These are phyloP conservation scores for Stratiomys singularior DNA, from an alignment of 2,888 invertebrate species.

Conservation along the genomic window DNA sequence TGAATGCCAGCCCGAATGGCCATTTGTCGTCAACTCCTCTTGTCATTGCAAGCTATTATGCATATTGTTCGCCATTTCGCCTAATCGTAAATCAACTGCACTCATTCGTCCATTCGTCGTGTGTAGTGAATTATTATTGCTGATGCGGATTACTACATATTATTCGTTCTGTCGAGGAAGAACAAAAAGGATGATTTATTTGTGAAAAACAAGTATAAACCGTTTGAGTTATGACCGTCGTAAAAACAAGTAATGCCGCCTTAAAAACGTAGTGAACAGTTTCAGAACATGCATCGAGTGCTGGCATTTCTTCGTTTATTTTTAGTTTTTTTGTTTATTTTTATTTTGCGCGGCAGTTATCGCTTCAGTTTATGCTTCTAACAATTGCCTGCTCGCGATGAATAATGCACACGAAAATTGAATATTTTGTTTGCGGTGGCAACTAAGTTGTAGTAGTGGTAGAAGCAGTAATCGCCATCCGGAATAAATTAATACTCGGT, in stretches of 20 bases:
- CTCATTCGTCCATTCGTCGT: constrained; percentile 2
- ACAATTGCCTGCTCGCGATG: too few species aligned
- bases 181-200: constrained; percentile 10
- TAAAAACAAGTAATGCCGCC: constrained; percentile 3
- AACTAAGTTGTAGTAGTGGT: too few species aligned
- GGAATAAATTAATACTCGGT: too few species aligned
- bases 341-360: too few species aligned
- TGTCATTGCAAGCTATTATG: constrained; percentile 21
- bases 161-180: background rate
- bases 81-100: constrained; percentile 41
- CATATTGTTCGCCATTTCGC: constrained; percentile 24
- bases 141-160: constrained; percentile 10
- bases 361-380: too few species aligned
- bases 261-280: background rate
- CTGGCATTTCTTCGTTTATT: background rate
- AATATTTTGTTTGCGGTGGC: too few species aligned
- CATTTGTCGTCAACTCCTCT: constrained; percentile 40
- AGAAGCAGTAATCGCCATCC: too few species aligned
- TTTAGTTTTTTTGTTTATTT: too few species aligned
- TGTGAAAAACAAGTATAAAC: constrained; percentile 16
- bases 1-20: background rate
- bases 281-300: background rate
- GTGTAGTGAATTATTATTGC: constrained; percentile 14
- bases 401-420: too few species aligned
- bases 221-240: constrained; percentile 19